Base-by-base conservation (phyloP, 2,888 invertebrate species). In the Psylliodes chrysocephalus region DNA sequence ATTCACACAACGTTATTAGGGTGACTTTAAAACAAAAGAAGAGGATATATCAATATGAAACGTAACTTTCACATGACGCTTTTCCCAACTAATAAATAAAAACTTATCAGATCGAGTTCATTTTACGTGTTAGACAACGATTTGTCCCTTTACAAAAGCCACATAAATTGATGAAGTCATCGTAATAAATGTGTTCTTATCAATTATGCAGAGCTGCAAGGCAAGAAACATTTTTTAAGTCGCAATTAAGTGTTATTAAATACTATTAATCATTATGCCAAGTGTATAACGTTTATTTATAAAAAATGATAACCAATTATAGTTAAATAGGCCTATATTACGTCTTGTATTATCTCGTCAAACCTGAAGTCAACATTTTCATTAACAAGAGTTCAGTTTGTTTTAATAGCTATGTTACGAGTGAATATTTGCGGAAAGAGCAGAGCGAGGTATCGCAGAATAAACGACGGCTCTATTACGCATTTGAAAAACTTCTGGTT, bases 21-120 rank as follows among this genome's bases (percentile, higher is more conserved):
- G 59, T 68, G 72, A 68, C 68, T 69, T 71, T 71, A 59, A 75
- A 74, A 74, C 70, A 74, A 75, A 72, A 72, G 73, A 53, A 67
- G 70, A 65, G 67, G 68, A 64, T 67, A 68, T 69, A 68, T 52
- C 60, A 63, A 67, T 49, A 44, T 60, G 63, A 65, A 68, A 69
- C 66, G 72, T 64, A 71, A 68, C 66, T 67, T 66, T 53, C 68
- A 75, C 70, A 70, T 75, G 75, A 64, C 68, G 67, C 59, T 70
- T 70, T 74, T 72, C 75, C 73, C 72, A 75, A 35, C 62, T 44
- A 56, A 56, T 63, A 66, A 63, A 66, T 59, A 52, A 52, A 51
- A 53, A 52, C 62, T 63, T 38, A 55, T 66, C 62, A 55, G 64
- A 64, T 64, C 44, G 38, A 51, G 51, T 60, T 28, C 40, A 44